Base-by-base conservation (phyloP, 2,797 vertebrate species). In the Pteronotus mesoamericanus region DNA sequence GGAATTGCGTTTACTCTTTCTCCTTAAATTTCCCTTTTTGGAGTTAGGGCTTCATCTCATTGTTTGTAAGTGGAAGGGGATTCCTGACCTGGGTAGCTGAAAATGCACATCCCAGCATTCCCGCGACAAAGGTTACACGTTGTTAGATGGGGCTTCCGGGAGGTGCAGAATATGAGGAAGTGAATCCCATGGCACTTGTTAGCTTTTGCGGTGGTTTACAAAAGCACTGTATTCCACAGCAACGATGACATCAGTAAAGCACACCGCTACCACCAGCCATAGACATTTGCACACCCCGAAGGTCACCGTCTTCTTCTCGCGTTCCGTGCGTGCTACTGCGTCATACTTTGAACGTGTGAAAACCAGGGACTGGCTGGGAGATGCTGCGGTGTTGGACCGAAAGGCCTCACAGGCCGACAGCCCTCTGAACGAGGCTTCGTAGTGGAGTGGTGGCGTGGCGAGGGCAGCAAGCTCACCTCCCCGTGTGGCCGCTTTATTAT, bases 381-480 rank as follows among this genome's bases (percentile, higher is more conserved):
- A 74, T 66, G 80, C 74, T 96, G 95, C 66, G 53, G 64, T 87
- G 92, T 92, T 34, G 66, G 74, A 86, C 92, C 64, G 69, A 91
- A 84, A 89, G 59, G 11, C 93, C 92, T 93, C 84, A 92, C 87
- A 97, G 85, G 19, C 46, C 89, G 72, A 11, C 9, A 42, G 71
- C 11, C n/a, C 66, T 68, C 14, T 68, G 61, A 74, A 72, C 14
- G 55, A 93, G 59, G 71, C 94, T 97, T 94, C 94, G 96, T 96
- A 95, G 94, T 69, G 87, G 37, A 22, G 39, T 32, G 1, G 37
- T 39, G 44, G 51, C 42, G 24, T n/a, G 46, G 39, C 16, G 77
- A 75, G 44, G 88, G 82, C 72, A 82, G 46, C 39, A 85, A 74
- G 48, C 55, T 66, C 29, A 55, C 32, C 69, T 21, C 26, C 87